A percentile compares a stretch with the other conserved stretches of the same genome.
These are phyloP conservation scores for Saguinus imperator DNA, from an alignment of 2,113 vertebrate genomes.

Conservation along the genomic window DNA sequence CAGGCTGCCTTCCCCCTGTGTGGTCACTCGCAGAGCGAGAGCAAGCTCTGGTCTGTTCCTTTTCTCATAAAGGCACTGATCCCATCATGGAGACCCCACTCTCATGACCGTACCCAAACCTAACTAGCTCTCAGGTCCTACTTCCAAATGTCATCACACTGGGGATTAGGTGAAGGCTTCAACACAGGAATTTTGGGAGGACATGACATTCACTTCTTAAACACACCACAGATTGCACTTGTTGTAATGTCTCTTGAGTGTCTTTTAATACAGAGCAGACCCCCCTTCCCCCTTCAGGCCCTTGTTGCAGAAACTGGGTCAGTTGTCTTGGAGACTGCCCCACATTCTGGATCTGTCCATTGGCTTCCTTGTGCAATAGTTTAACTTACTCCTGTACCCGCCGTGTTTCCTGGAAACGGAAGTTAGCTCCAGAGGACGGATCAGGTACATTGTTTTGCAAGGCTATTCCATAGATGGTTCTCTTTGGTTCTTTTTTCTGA, in stretches of 20 bases:
- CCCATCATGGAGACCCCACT: not conserved
- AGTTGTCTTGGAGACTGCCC: not conserved
- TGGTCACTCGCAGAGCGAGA: not conserved
- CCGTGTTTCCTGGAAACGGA: not conserved
- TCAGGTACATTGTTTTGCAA: not conserved
- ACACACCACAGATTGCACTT: not conserved
- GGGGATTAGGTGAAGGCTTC: not conserved
- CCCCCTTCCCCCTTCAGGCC: accelerated
- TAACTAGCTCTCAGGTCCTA: not conserved
- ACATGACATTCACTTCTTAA: not conserved
- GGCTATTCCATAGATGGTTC: not conserved
- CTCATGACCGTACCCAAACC: not conserved
- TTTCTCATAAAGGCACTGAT: not conserved
- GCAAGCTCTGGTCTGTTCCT: not conserved
- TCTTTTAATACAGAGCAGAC: not conserved
- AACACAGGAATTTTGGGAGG: not conserved
- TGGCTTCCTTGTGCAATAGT: not conserved
- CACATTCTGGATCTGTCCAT: not conserved
- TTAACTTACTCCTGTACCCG: not conserved
- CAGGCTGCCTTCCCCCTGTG: not conserved
- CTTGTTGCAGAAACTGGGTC: not conserved
- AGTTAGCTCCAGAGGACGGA: not conserved
- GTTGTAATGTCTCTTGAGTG: not conserved
- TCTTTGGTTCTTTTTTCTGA: not conserved
- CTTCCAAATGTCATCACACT: accelerated